Conservation (phyloP, 2,113 vertebrate species). For the Corythoichthys haematopterus region DNA sequence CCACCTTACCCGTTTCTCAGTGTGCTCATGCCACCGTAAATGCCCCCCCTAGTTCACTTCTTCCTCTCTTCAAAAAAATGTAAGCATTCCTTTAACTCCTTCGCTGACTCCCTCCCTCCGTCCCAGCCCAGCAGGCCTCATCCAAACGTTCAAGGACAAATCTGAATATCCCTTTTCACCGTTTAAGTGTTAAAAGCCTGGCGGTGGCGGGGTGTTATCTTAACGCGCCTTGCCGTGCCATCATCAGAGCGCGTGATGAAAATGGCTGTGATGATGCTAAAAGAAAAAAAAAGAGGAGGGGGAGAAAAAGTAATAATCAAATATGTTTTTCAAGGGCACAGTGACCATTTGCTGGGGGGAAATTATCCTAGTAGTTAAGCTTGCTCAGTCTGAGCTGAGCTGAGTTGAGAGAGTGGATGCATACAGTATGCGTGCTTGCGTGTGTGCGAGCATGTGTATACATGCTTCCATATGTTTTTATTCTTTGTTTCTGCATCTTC, state of each 20-base stretch:
- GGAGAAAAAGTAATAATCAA: slow-evolving; percentile 75
- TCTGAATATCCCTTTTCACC: slow-evolving; percentile 79
- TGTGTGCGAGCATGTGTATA: neutral
- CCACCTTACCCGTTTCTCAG: slow-evolving; percentile 33
- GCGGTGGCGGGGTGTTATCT: slow-evolving; percentile 70
- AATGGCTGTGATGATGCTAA: slow-evolving; percentile 76
- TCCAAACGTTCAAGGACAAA: slow-evolving; percentile 77
- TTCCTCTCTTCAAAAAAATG: slow-evolving; percentile 46
- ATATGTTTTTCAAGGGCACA: slow-evolving; percentile 79
- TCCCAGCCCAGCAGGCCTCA: slow-evolving; percentile 63
- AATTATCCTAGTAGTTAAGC: slow-evolving; percentile 74
- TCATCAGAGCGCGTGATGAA: slow-evolving; percentile 69
- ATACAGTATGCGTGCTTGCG: slow-evolving; percentile 17
- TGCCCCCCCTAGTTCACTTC: slow-evolving; percentile 37
- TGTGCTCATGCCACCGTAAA: slow-evolving; percentile 35
- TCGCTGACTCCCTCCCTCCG: slow-evolving; percentile 48
- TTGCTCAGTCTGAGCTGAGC: slow-evolving; percentile 63
- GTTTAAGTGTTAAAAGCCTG: slow-evolving; percentile 81
- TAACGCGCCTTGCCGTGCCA: slow-evolving; percentile 67
- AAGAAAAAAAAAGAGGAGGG: slow-evolving; percentile 68
- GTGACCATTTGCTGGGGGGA: slow-evolving; percentile 73
- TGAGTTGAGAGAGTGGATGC: slow-evolving; percentile 53
- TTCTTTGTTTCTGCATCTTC: slow-evolving; percentile 11
- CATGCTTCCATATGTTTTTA: slow-evolving; percentile 21
- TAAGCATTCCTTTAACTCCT: slow-evolving; percentile 63